Evolutionary conservation across 2,797 vertebrate genomes (phyloP).

Genomic region (Megalops cyprinoides): DNA sequence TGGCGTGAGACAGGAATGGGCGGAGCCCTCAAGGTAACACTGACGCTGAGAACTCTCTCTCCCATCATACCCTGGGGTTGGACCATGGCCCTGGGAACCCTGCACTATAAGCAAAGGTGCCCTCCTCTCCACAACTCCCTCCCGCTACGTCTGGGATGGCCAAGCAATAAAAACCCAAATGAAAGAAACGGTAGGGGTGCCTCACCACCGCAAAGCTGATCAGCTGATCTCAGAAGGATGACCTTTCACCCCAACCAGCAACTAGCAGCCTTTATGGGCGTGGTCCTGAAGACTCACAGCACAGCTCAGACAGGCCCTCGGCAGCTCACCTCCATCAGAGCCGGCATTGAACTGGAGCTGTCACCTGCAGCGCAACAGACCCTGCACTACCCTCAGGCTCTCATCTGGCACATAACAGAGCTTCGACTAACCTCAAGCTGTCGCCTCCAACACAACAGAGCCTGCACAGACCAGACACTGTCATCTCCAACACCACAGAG

Average conservation of each 20-base stretch:
- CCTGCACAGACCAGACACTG: neutral
- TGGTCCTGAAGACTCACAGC: no score
- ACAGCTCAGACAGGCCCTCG: no score
- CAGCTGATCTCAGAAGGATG: neutral
- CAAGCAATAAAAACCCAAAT: conserved; percentile 33
- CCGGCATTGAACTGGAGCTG: neutral
- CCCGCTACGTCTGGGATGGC: conserved; percentile 35
- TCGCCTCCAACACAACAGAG: neutral
- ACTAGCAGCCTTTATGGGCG: no score
- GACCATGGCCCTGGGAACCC: conserved; percentile 34
- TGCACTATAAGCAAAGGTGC: conserved; percentile 30
- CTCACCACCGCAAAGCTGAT: neutral
- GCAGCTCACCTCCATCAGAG: neutral
- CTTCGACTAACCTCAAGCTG: neutral
- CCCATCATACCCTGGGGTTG: conserved; percentile 55
- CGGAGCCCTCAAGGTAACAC: conserved; percentile 39
- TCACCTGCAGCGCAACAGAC: neutral
- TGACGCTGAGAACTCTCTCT: conserved; percentile 39
- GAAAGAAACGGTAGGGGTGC: neutral
- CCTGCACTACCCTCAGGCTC: neutral
- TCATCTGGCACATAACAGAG: no score
- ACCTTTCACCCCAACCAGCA: conserved; percentile 19
- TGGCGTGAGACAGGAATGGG: neutral
- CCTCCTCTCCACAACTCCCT: conserved; percentile 23
- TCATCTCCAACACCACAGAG: neutral